Evolutionary conservation across 2,797 vertebrate species (phyloP).

Genomic region (Dendrocincla tyrannina): DNA sequence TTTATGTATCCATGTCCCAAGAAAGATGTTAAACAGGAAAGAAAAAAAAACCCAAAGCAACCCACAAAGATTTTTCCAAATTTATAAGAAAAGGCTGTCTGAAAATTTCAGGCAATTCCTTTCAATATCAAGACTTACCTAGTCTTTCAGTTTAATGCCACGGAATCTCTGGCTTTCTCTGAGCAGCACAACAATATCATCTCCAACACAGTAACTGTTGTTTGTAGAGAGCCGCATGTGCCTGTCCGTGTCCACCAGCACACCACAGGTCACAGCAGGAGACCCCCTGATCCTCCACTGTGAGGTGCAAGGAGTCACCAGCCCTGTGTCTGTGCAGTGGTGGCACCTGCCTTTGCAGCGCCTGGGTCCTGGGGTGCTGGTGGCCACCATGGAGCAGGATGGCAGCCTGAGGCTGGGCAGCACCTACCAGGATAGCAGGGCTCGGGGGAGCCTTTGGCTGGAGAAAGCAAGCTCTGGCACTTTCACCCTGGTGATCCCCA

Average conservation of each 20-base stretch:
- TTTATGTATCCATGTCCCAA: background rate
- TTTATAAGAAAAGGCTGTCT: background rate
- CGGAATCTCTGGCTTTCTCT: background rate
- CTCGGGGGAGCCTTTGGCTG: conserved; percentile 70
- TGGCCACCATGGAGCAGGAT: conserved; percentile 76
- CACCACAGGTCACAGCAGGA: conserved; percentile 60
- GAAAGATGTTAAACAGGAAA: background rate
- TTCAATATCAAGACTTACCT: background rate
- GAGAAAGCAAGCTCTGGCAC: conserved; percentile 73
- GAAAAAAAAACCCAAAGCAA: background rate
- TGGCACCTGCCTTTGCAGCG: conserved; percentile 55
- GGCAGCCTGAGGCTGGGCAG: conserved; percentile 76
- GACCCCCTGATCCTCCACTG: conserved; percentile 76
- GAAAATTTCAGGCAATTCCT: background rate
- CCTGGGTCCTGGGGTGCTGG: background rate
- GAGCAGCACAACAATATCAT: background rate
- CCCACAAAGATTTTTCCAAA: background rate
- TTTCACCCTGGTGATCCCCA: conserved; percentile 82
- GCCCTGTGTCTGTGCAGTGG: conserved; percentile 82
- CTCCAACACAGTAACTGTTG: background rate
- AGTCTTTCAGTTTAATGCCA: background rate
- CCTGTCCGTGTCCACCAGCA: conserved; percentile 59
- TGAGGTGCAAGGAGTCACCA: conserved; percentile 55
- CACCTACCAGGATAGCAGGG: conserved; percentile 60
- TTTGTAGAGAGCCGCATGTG: conserved; percentile 76